Conservation (phyloP, 2,797 vertebrate species). For the Thripadectes ignobilis region DNA sequence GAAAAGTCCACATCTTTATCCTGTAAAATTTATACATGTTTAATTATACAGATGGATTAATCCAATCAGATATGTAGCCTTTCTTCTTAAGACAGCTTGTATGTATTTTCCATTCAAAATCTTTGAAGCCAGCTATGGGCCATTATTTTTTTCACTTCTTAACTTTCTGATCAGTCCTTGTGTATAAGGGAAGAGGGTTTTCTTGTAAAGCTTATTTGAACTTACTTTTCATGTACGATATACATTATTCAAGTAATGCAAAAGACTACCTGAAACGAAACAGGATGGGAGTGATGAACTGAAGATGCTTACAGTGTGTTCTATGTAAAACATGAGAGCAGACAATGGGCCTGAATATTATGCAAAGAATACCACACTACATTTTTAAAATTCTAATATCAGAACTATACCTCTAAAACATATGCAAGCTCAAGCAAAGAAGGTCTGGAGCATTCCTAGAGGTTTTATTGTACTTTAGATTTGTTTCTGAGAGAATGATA, state of each 20-base stretch:
- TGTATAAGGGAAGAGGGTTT: background rate
- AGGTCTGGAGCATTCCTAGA: background rate
- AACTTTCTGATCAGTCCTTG: background rate
- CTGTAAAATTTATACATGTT: background rate
- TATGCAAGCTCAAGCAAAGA: background rate
- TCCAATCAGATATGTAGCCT: background rate
- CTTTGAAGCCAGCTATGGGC: background rate
- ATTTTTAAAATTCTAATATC: background rate
- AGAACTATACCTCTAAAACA: background rate
- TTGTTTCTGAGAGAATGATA: background rate
- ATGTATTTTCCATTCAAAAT: background rate
- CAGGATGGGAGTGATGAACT: conserved; percentile 36
- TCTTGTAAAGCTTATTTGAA: conserved; percentile 14
- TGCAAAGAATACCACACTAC: background rate
- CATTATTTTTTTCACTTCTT: background rate
- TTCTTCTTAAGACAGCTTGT: background rate
- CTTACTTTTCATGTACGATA: background rate
- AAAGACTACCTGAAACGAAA: conserved; percentile 4
- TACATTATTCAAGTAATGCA: conserved; percentile 43
- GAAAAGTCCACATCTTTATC: background rate
- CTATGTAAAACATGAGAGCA: conserved; percentile 5
- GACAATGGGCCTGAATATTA: conserved; percentile 16
- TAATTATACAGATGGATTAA: background rate
- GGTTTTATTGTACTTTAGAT: background rate
- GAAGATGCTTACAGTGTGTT: background rate